These are phyloP conservation scores for Orthonyx spaldingii DNA, from an alignment of 2,113 vertebrate species.

Conservation along the genomic window DNA sequence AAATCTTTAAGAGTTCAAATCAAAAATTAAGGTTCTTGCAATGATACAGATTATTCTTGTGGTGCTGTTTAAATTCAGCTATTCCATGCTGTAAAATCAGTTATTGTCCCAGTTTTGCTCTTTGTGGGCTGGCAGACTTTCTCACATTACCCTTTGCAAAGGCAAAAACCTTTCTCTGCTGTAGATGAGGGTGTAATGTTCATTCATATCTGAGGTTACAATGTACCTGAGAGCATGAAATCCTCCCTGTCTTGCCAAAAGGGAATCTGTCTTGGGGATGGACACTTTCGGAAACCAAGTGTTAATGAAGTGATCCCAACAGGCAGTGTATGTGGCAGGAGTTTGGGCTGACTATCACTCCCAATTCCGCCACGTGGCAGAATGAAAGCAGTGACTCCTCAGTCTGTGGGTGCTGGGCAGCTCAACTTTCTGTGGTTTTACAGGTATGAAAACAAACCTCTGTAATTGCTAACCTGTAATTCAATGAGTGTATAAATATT, in stretches of 20 bases:
- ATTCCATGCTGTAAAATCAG: neutral
- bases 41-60: neutral
- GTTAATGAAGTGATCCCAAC: neutral
- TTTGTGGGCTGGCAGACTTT: neutral
- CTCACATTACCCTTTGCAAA: neutral
- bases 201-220: neutral
- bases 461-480: neutral
- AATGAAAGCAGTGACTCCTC: neutral
- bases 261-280: neutral
- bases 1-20: neutral
- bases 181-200: neutral
- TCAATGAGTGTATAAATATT: neutral
- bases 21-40: neutral
- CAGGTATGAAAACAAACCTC: neutral
- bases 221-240: neutral
- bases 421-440: neutral
- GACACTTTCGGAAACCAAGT: neutral
- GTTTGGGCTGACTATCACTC: neutral
- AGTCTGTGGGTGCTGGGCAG: neutral
- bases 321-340: neutral
- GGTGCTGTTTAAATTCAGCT: neutral
- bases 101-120: neutral
- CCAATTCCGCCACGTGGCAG: accelerated
- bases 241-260: neutral
- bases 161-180: neutral